These are phyloP conservation scores for Electrona antarctica DNA, from an alignment of 2,113 vertebrate genomes.

Conservation along the genomic window DNA sequence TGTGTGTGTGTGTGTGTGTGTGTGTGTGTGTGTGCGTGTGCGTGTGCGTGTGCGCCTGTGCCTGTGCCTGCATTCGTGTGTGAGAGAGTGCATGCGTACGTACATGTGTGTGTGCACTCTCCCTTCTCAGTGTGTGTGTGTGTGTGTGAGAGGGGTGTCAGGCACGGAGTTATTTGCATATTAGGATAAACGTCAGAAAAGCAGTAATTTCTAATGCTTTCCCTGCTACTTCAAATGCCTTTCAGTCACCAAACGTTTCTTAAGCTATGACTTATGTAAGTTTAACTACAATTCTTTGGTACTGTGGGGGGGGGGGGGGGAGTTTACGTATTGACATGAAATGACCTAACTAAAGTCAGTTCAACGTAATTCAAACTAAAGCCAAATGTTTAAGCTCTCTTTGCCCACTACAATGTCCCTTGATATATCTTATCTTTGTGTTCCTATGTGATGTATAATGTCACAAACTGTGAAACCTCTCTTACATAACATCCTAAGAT, in stretches of 20 bases:
- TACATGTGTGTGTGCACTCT: slow-evolving; percentile 21
- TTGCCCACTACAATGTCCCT: not conserved
- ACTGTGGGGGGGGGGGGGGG: too few relatives aligned
- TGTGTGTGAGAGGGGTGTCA: not conserved
- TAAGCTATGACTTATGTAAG: not conserved
- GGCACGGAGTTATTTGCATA: slow-evolving; percentile 42
- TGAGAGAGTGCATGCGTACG: slow-evolving; percentile 43
- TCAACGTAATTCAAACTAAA: too few relatives aligned
- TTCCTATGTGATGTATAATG: not conserved
- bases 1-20: slow-evolving; percentile 20
- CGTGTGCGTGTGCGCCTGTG: not conserved
- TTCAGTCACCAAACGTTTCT: not conserved
- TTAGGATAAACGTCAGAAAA: slow-evolving; percentile 31
- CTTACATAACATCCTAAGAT: slow-evolving; percentile 75
- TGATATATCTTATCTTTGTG: not conserved
- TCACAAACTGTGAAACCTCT: not conserved
- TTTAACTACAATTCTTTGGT: too few relatives aligned
- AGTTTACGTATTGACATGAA: too few relatives aligned
- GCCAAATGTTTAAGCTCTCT: too few relatives aligned
- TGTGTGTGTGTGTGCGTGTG: not conserved
- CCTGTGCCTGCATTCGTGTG: not conserved
- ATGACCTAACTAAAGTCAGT: too few relatives aligned
- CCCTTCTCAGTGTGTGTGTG: slow-evolving; percentile 11
- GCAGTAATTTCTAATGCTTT: not conserved
- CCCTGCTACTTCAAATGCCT: not conserved